These are phyloP conservation scores for Turnix velox DNA, from an alignment of 2,113 vertebrate genomes.

Conservation along the genomic window DNA sequence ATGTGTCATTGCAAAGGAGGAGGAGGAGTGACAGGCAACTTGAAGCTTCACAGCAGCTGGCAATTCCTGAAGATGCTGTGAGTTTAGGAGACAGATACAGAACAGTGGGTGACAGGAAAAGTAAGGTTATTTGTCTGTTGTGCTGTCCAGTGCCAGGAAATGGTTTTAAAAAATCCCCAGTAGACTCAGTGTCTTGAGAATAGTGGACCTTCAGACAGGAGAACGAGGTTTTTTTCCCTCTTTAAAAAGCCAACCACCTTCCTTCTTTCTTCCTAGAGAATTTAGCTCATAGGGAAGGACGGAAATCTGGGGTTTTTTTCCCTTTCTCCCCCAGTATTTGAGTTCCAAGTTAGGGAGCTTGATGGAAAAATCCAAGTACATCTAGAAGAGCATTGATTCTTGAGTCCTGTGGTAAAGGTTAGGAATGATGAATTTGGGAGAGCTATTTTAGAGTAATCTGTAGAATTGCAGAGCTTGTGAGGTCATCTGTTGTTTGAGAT, in stretches of 20 bases:
- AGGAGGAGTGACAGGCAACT: not conserved
- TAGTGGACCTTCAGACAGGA: not conserved
- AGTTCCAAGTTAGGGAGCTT: not conserved
- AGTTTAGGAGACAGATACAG: not conserved
- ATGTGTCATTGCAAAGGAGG: not conserved
- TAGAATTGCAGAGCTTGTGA: not conserved
- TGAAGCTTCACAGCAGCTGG: not conserved
- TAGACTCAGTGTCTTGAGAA: not conserved
- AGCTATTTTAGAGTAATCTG: not conserved
- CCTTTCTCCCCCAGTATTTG: fast-evolving
- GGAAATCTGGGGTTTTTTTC: not conserved
- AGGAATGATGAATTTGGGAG: not conserved
- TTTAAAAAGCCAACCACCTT: not conserved
- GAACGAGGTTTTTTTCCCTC: not conserved
- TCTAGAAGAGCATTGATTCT: not conserved
- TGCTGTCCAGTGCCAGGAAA: not conserved
- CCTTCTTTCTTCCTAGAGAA: not conserved
- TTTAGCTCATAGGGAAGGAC: not conserved
- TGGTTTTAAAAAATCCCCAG: not conserved
- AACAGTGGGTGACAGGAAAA: not conserved
- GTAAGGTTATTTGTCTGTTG: not conserved
- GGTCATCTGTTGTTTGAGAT: not conserved
- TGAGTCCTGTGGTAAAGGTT: not conserved
- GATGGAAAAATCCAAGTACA: not conserved
- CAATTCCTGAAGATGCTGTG: not conserved